These are phyloP conservation scores for Petaurus breviceps DNA, from an alignment of 2,113 vertebrate genomes.

Conservation along the genomic window DNA sequence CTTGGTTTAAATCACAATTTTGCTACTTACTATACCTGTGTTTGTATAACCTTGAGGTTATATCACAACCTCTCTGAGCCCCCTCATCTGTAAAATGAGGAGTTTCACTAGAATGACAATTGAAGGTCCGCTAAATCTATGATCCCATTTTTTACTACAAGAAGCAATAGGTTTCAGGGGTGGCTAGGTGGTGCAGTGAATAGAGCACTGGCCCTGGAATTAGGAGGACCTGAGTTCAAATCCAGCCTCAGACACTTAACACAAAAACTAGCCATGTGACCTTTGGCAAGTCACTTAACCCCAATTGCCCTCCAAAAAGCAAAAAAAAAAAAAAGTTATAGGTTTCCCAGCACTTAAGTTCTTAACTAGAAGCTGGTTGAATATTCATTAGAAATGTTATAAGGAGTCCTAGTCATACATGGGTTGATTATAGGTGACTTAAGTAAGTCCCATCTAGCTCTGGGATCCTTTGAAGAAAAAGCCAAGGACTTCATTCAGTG, in stretches of 20 bases:
- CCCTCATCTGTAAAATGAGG: not conserved
- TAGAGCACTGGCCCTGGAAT: too few relatives aligned
- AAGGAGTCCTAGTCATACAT: not conserved
- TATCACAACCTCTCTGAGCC: not conserved
- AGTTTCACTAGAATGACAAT: not conserved
- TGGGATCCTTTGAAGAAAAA: not conserved
- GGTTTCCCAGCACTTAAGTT: not conserved
- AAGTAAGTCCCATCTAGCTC: not conserved
- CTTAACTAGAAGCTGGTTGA: not conserved
- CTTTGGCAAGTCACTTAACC: too few relatives aligned
- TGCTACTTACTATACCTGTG: not conserved
- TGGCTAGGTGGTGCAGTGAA: too few relatives aligned
- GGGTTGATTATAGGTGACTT: not conserved
- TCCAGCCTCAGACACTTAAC: too few relatives aligned
- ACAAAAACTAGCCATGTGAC: too few relatives aligned
- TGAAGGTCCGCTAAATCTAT: not conserved
- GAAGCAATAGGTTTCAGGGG: too few relatives aligned
- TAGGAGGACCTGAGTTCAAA: too few relatives aligned
- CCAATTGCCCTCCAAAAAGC: too few relatives aligned
- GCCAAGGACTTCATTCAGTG: conserved; percentile 45
- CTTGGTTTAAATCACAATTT: not conserved
- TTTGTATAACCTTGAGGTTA: not conserved
- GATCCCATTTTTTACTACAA: not conserved
- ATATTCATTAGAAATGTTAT: not conserved
- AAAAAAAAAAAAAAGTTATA: too few relatives aligned